Percentiles rank a stretch among this genome's conserved stretches.
Conservation (phyloP, 2,113 vertebrate species). For the Tetrax tetrax region DNA sequence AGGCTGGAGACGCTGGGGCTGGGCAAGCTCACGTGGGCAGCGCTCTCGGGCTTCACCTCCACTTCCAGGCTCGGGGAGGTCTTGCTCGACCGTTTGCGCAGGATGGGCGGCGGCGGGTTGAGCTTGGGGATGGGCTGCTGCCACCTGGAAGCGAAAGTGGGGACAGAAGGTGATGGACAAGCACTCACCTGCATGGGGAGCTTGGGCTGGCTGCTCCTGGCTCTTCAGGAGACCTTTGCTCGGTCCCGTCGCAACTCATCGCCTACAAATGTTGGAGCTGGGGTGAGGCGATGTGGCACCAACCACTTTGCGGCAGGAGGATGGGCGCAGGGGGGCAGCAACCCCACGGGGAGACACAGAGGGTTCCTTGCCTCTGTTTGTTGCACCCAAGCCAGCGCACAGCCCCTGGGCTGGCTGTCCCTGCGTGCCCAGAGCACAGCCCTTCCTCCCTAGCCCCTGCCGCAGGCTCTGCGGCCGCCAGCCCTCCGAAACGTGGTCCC, state of each 20-base stretch:
- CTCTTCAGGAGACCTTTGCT: not conserved
- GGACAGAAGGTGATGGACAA: not conserved
- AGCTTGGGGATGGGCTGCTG: conserved; percentile 82
- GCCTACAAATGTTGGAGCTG: accelerated
- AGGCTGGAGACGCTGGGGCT: conserved; percentile 72
- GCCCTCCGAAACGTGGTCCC: not conserved
- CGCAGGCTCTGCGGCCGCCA: not conserved
- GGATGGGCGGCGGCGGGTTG: conserved; percentile 77
- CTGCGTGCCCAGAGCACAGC: not conserved
- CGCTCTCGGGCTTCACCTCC: conserved; percentile 23
- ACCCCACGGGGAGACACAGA: accelerated
- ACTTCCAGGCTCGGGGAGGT: conserved; percentile 75
- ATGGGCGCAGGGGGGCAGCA: no score
- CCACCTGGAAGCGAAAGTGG: conserved; percentile 35
- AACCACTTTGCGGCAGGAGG: accelerated
- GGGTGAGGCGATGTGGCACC: not conserved
- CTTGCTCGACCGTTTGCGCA: conserved; percentile 81
- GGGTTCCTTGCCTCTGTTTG: accelerated
- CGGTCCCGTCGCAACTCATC: not conserved
- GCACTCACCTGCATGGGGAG: not conserved
- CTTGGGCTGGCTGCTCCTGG: not conserved
- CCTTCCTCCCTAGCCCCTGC: not conserved
- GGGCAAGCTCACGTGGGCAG: conserved; percentile 14
- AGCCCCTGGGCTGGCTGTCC: not conserved
- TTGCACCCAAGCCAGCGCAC: not conserved